Base-by-base conservation (phyloP, 2,888 invertebrate species). In the Cynaeus angustus region DNA sequence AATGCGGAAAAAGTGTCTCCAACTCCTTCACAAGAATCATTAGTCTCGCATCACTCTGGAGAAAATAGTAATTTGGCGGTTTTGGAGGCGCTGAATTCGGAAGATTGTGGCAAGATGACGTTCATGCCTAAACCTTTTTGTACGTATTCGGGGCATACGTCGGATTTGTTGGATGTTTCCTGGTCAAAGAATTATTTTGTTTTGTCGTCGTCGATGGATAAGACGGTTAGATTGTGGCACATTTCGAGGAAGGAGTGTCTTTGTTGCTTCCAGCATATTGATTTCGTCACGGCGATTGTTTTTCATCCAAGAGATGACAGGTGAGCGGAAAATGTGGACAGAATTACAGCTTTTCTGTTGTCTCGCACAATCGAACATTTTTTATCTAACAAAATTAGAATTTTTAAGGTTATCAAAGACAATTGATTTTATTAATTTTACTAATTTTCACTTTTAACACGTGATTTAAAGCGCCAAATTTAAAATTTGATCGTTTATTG, bases 171-270 rank as follows among this genome's bases (percentile, higher is more conserved):
- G 0, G 99, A 99, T 85, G 93, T 99, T 0, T 95, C 97, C 4
- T 99, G 99, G 99, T 99, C 98, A 0, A 99, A 98, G 87, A 98
- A 98, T 86, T 97, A 98, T 85, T 99, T 99, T 82, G 91, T 99
- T 58, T 86, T 99, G n/a, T 97, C 98, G 0, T 97, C 97, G 33
- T 98, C 97, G 1, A 98, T 98, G 98, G 98, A 99, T 84, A 97
- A 98, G 84, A 99, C 99, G 0, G 99, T 99, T 1, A 88, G 96
- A 53, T 86, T 99, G 69, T 99, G 99, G 99, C 99, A 99, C 84
- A 96, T 99, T 72, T 97, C 98, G 0, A 88, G 99, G 37, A 94
- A 95, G 79, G 99, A 99, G 85, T 99, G 99, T 82, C 89, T 99
- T 0, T 99, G 99, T 83, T 98, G 98, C 83, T 99, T 99, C 86